Conservation (phyloP, 2,797 vertebrate species). For the Falco rusticolus region DNA sequence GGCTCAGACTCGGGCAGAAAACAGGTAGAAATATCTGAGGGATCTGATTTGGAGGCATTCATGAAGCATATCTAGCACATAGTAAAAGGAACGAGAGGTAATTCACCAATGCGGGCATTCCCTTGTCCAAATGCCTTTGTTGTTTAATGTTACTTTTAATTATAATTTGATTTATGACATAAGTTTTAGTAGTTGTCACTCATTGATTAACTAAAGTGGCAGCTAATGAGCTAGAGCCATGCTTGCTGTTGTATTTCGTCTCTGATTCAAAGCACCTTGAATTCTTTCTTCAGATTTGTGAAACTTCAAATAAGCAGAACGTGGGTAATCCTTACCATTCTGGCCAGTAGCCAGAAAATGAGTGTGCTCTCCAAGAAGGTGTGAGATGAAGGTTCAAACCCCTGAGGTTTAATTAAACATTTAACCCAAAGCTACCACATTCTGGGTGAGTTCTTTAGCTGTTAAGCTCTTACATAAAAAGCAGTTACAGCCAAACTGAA, state of each 20-base stretch:
- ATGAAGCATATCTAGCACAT: neutral
- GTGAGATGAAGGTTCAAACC: neutral
- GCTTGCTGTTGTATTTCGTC: neutral
- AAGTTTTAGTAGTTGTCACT: neutral
- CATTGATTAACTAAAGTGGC: neutral
- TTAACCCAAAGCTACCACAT: neutral
- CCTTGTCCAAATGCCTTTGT: neutral
- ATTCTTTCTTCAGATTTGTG: neutral
- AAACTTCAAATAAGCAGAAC: neutral
- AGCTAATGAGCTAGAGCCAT: neutral
- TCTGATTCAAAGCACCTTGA: neutral
- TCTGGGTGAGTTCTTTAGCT: neutral
- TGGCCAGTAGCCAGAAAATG: neutral
- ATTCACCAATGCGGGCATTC: neutral
- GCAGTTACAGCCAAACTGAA: neutral
- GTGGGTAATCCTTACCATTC: neutral
- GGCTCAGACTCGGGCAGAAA: neutral
- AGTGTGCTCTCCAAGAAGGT: neutral
- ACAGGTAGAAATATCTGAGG: neutral
- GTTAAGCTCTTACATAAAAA: neutral
- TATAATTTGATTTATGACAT: neutral
- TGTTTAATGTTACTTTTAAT: neutral
- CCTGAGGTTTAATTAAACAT: neutral
- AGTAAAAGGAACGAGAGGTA: neutral
- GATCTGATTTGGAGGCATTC: neutral